Base-by-base conservation (phyloP, 1,140 invertebrate genomes). In the Bemisia tabaci region DNA sequence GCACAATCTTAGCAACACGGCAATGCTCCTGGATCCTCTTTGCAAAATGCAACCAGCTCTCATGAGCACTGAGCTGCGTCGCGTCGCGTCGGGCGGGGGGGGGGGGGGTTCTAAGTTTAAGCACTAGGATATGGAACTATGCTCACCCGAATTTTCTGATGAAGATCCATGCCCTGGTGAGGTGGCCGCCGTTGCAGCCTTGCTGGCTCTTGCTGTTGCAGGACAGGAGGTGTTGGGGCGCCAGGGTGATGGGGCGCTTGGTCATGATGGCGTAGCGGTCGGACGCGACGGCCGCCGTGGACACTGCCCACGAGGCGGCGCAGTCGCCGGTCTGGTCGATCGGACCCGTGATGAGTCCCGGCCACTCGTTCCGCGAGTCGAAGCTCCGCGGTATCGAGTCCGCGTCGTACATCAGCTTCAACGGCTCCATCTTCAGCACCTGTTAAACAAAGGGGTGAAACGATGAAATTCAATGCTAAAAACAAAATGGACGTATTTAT, bases 141-240 rank as follows among this genome's bases (percentile, higher is more conserved):
- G 74, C 76, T 78, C 81, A 94, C 92, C 92, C 94, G 70, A 86
- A 84, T 76, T 85, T 87, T 68, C 87, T 82, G 61, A 94, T 82
- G 76, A 86, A 97, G 73, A 87, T 85, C 94, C 94, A 97, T 0
- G 94, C 94, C 67, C 87, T 82, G 72, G 96, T 94, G 62, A 96
- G 79, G 73, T 93, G 85, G 0, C 94, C 94, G 0, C 94, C 94
- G 5, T 84, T 79, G 73, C 94, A 97, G 12, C 89, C 91, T 70
- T 84, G 82, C 72, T 92, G 88, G 1, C 83, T 82, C 68, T 83
- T 81, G 64, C 78, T 83, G 72, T 93, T 89, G 73, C 95, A 97
- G 0, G 91, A 91, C 0, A 97, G 74, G 0, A 97, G 77, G 69
- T 93, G 86, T 74, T 97, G 94, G 0, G 91, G 81, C 64, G 92